Base-by-base conservation (phyloP, 2,797 vertebrate species). In the Bradypodion ventrale region DNA sequence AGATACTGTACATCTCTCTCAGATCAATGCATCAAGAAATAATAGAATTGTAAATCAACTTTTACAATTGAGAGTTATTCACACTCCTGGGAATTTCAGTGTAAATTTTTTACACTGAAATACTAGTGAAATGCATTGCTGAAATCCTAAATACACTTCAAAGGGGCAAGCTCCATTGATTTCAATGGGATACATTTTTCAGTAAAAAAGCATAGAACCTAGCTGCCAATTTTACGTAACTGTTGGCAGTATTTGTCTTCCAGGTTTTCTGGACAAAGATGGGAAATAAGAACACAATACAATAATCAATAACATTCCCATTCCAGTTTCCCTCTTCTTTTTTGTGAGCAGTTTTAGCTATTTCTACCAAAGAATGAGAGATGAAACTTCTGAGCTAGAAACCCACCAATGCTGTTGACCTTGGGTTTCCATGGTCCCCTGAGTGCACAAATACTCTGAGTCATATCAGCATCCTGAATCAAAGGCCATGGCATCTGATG, bases 361-460 rank as follows among this genome's bases (percentile, higher is more conserved):
- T 81, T 80, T 44, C 10, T 65, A 76, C 16, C 32, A 6, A n/a
- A 62, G n/a, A 46, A 23, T 63, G 65, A 37, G 29, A 70, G 52
- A 76, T 35, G 15, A 23, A 46, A 19, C 16, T 37, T 81, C 15
- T 60, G 40, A 29, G 60, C 27, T 52, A 2, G n/a, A 74, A 85
- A 80, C 35, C 25, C 21, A 16, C 40, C 56, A 70, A 44, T 60
- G 73, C 72, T 49, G 42, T 76, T 76, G 56, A 81, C 73, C 32
- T 52, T 65, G 2, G 27, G 23, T 76, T 70, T 81, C 37, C 70
- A 62, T 32, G n/a, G 6, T 15, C 7, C 2, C 3, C 29, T 0
- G 0, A 23, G 52, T 56, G 60, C 1, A 1, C 1, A 16, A 40
- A 19, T n/a, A 56, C 37, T 2, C 16, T 0, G 21, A 59, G 10